A percentile compares a stretch with the other conserved stretches of the same genome.
phyloP scores from a whole-genome alignment of 2,113 vertebrate genomes.

The Eurypyga helias region DNA sequence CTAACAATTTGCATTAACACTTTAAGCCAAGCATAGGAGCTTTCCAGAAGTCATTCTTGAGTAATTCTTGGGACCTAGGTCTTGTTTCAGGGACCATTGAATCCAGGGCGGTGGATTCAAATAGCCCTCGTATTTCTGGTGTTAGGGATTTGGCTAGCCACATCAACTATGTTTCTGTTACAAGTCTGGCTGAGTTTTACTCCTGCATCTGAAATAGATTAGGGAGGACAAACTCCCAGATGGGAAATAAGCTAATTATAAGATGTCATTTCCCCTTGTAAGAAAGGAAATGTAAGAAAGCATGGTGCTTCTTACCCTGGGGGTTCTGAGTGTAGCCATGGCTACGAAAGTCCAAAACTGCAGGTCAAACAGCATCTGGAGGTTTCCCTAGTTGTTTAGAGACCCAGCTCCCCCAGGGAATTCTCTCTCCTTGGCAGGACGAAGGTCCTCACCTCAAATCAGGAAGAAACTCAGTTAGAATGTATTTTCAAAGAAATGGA shows the following conservation, averaged over 20 bases:
- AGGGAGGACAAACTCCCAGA: background rate
- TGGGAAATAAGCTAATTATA: background rate
- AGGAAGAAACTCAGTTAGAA: background rate
- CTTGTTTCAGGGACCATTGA: background rate
- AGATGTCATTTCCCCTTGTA: background rate
- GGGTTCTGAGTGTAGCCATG: background rate
- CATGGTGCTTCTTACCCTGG: background rate
- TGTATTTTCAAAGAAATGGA: background rate
- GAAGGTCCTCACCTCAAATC: background rate
- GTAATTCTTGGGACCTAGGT: background rate
- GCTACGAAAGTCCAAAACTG: background rate
- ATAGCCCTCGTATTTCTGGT: background rate
- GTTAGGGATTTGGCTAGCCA: background rate
- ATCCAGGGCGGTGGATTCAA: background rate
- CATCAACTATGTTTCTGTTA: background rate
- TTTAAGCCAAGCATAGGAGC: background rate
- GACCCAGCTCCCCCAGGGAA: background rate
- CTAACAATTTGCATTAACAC: background rate
- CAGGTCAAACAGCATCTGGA: background rate
- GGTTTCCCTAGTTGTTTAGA: background rate
- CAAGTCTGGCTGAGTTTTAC: background rate
- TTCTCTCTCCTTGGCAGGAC: background rate
- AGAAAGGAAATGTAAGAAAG: background rate
- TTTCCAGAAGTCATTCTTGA: background rate
- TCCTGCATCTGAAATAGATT: background rate